A percentile compares a stretch with the other conserved stretches of the same genome.
phyloP scores from a whole-genome alignment of 2,797 vertebrate species.

The Gymnodraco acuticeps region DNA sequence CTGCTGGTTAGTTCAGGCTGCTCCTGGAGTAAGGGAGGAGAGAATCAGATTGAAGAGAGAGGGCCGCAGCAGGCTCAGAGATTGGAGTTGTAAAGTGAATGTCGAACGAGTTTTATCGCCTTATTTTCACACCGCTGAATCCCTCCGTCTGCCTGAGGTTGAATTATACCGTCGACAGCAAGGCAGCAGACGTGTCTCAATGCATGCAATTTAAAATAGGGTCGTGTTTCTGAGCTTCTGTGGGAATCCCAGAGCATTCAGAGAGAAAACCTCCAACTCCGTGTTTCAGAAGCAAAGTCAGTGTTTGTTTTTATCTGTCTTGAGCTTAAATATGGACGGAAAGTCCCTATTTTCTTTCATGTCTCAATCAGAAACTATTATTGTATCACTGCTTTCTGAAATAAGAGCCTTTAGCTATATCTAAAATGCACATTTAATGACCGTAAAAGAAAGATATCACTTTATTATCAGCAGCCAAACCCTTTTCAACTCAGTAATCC shows the following conservation, averaged over 20 bases:
- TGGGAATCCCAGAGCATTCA: not conserved
- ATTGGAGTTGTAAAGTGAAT: slow-evolving; percentile 48
- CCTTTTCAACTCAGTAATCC: too few relatives aligned
- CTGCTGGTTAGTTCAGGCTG: not conserved
- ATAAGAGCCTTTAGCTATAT: slow-evolving; percentile 6
- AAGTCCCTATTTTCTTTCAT: too few relatives aligned
- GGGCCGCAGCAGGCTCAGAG: slow-evolving; percentile 33
- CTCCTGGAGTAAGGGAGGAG: slow-evolving; percentile 5
- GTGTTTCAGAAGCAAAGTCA: not conserved
- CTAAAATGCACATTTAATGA: slow-evolving; percentile 9
- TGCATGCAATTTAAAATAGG: not conserved
- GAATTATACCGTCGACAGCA: not conserved
- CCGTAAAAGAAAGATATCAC: not conserved
- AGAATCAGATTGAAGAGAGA: slow-evolving; percentile 47
- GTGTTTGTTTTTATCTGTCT: not conserved
- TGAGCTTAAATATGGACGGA: too few relatives aligned
- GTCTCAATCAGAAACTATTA: not conserved
- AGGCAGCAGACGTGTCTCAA: not conserved
- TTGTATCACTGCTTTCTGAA: not conserved
- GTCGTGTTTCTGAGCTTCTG: not conserved
- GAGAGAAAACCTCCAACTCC: not conserved
- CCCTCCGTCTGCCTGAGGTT: not conserved
- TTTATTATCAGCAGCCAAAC: too few relatives aligned
- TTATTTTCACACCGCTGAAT: slow-evolving; percentile 10
- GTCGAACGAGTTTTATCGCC: slow-evolving; percentile 9